Percentiles rank a stretch among this genome's conserved stretches.
Conservation (phyloP, 2,113 vertebrate genomes). For the Nettapus auritus region DNA sequence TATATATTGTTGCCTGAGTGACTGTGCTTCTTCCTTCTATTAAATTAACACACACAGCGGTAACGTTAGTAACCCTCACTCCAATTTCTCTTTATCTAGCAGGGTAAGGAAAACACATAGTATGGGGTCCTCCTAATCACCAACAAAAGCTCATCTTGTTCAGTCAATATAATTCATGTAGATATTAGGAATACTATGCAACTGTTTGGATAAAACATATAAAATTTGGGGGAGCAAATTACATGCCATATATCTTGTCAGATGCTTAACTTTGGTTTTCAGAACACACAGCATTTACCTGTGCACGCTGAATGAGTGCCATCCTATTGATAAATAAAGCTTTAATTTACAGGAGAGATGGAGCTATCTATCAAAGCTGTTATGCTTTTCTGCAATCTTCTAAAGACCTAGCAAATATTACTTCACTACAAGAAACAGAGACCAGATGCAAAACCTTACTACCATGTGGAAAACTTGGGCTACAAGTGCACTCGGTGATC, state of each 20-base stretch:
- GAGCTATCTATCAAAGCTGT: neutral
- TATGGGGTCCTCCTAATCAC: neutral
- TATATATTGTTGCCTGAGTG: neutral
- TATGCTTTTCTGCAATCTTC: neutral
- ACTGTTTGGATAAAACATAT: neutral
- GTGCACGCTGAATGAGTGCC: neutral
- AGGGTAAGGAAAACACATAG: neutral
- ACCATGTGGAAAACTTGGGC: neutral
- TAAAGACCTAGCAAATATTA: neutral
- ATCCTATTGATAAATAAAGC: neutral
- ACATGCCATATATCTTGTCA: neutral
- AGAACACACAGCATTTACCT: neutral
- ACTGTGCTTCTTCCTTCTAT: neutral
- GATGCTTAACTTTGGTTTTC: neutral
- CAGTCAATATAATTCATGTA: neutral
- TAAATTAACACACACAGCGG: neutral
- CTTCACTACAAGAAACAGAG: neutral
- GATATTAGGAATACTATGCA: neutral
- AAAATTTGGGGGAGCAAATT: too few relatives aligned
- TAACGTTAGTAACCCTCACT: neutral
- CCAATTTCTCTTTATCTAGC: too few relatives aligned
- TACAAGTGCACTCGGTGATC: neutral
- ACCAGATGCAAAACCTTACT: neutral
- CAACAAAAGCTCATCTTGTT: neutral
- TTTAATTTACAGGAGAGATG: neutral